Percentiles rank a stretch among this genome's conserved stretches.
Evolutionary conservation across 2,888 invertebrate genomes (phyloP).

Genomic region (Dynastes hyllus): DNA sequence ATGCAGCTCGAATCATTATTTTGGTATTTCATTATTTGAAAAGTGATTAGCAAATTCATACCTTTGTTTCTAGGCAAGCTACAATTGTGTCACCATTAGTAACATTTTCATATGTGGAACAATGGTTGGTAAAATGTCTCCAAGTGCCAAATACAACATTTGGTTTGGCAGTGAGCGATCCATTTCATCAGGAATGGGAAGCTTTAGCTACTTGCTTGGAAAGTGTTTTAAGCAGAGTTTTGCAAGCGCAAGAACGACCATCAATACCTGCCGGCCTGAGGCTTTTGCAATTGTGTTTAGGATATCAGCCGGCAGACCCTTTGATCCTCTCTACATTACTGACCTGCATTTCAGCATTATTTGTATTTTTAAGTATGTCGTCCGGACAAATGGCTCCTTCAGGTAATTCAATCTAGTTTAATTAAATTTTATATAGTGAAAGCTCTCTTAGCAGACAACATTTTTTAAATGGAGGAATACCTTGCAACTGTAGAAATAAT

Average conservation of each 20-base stretch:
- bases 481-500: too few relatives aligned
- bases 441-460: too few relatives aligned
- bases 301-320: slow-evolving; percentile 85
- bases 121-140: slow-evolving; percentile 86
- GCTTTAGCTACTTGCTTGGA: slow-evolving; percentile 86
- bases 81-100: slow-evolving; percentile 87
- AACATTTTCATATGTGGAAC: slow-evolving; percentile 88
- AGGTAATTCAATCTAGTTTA: slow-evolving; percentile 56
- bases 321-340: slow-evolving; percentile 86
- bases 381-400: slow-evolving; percentile 82
- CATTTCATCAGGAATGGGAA: slow-evolving; percentile 89
- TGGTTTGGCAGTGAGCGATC: slow-evolving; percentile 74
- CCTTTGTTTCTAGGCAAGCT: slow-evolving; percentile 75
- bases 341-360: slow-evolving; percentile 94
- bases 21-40: slow-evolving; percentile 5
- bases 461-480: too few relatives aligned
- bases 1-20: not conserved
- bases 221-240: slow-evolving; percentile 86
- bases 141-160: slow-evolving; percentile 71
- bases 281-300: slow-evolving; percentile 85
- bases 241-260: slow-evolving; percentile 83
- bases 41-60: not conserved
- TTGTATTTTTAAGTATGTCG: slow-evolving; percentile 92
- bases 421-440: too few relatives aligned
- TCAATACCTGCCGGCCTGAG: slow-evolving; percentile 83